Evolutionary conservation across 1,140 invertebrate genomes (phyloP), one percentile per base, ranked within the genome.

Genomic region (Philopotamus ludificatus): DNA sequence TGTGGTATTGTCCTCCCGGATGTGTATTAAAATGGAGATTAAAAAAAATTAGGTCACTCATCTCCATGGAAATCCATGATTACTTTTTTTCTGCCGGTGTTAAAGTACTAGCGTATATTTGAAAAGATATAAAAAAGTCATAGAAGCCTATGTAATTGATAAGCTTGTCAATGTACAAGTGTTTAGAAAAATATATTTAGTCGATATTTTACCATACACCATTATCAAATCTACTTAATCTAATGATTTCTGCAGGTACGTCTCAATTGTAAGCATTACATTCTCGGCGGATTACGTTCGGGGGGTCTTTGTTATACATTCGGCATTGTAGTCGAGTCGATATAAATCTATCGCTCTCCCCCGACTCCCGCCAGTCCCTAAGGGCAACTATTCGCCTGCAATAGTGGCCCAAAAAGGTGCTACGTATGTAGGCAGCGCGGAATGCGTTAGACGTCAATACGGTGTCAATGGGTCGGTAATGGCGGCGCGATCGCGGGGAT

Each of bases 361-460:
- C 47, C 47, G 25, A 34, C 15, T 21, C 7, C 21, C n/a, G 42
- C 41, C 25, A 15, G 1, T 60, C 57, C 57, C 57, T 21, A 21
- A 21, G 25, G 57, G 57, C 57, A 60, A 60, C 57, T 60, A 60
- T 60, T 60, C 47, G 57, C 57, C 55, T 60, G 42, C 42, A 60
- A 60, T 44, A 60, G 42, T 45, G 47, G 53, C 21, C 61, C 41
- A 54, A 63, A 63, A 63, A 54, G 61, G 61, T 63, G 51, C 53
- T 63, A 25, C 34, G 42, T 28, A 25, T 57, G 42, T 16, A 59
- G 55, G 22, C 16, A 39, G 28, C 53, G 16, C 45, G 21, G 61
- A 63, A 63, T 63, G 61, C 61, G 61, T 63, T 63, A 63, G 61
- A 41, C 50, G 61, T 63, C 61, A 63, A 63, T 63, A 63, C 55